Evolutionary conservation across 2,888 invertebrate species (phyloP), one percentile per base, ranked within the genome.

Genomic region (Quadriops clusia): DNA sequence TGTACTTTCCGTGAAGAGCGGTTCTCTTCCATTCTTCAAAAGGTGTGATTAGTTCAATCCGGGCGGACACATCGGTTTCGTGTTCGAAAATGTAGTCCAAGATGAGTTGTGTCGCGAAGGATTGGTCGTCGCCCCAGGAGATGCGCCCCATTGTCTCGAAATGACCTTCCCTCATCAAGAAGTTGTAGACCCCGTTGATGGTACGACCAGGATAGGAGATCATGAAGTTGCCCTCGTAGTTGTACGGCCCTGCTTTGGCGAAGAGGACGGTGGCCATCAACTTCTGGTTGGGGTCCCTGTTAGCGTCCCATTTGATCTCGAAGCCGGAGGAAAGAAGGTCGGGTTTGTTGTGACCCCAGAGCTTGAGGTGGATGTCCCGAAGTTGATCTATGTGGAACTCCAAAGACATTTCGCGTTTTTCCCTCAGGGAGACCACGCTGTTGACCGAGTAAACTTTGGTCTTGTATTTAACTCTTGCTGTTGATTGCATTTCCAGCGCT

Each of bases 251-350:
- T 32, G 70, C 67, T 46, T 66, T 73, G 39, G 72, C 69, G 28
- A 78, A 67, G 37, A 76, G 73, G 0, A 75, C 60, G 31, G 72
- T 70, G 1, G 72, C 58, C 41, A 70, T 66, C 37, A 81, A 63
- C 53, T 77, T 78, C 53, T 82, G 74, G 25, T 75, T 72, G 0
- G 85, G 85, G 61, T 86, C 82, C 5, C 86, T 67, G 56, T 85
- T 86, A 1, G 83, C 84, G 50, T 87, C 85, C 86, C 86, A 87
- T 54, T 83, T 82, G 10, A 87, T 54, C 32, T 82, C 78, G 2
- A 81, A 61, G 3, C 75, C 76, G 1, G 78, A 61, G 14, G 77
- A 74, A 50, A 81, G 81, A 29, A 70, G 69, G 7, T 61, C 57
- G 0, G 67, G 61, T 5, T 71, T 67, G 21, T 73, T 67, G 39